Percentiles rank a stretch among this genome's conserved stretches.
These are phyloP conservation scores for Neuroterus valhalla DNA, from an alignment of 1,140 invertebrate genomes.

Conservation along the genomic window DNA sequence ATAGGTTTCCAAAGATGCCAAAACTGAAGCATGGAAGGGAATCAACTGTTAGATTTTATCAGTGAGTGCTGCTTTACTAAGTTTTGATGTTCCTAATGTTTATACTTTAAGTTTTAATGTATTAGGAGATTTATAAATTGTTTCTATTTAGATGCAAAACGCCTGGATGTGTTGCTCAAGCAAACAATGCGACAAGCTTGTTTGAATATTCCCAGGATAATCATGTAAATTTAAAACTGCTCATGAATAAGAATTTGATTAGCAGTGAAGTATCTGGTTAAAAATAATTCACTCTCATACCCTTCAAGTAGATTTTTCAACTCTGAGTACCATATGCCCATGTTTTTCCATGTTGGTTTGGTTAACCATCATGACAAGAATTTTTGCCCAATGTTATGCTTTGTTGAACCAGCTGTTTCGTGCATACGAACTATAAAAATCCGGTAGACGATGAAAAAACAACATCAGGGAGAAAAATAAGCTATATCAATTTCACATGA, in stretches of 20 bases:
- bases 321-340: no score
- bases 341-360: no score
- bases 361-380: no score
- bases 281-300: conserved; percentile 30
- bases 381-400: no score
- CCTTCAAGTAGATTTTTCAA: neutral
- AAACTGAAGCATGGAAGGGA: conserved; percentile 67
- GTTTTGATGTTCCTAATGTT: neutral
- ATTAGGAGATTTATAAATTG: conserved; percentile 5
- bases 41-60: conserved; percentile 71
- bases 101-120: conserved; percentile 31
- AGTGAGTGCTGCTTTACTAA: conserved; percentile 58
- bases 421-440: no score
- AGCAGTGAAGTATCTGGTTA: conserved; percentile 67
- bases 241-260: conserved; percentile 59
- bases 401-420: no score
- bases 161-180: conserved; percentile 69
- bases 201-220: conserved; percentile 74
- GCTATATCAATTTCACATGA: no score
- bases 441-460: no score
- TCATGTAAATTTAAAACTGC: conserved; percentile 69
- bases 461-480: no score
- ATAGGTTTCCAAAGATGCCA: conserved; percentile 55
- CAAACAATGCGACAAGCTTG: conserved; percentile 67
- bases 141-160: conserved; percentile 66